A percentile compares a stretch with the other conserved stretches of the same genome.
These are phyloP conservation scores for Tympanoctomys barrerae DNA, from an alignment of 2,797 vertebrate species.

Conservation along the genomic window DNA sequence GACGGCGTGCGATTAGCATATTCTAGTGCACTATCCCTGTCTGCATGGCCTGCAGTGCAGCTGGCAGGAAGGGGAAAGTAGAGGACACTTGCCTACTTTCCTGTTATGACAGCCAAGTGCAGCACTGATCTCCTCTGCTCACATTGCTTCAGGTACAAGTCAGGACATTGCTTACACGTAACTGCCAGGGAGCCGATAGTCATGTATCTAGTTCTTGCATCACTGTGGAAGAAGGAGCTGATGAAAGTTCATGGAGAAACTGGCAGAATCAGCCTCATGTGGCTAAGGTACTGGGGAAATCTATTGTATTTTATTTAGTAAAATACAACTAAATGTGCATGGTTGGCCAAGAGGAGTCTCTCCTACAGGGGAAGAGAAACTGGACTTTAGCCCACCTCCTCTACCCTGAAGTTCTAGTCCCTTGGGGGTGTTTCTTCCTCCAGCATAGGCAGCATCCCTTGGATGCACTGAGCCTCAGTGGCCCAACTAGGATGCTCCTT, in stretches of 20 bases:
- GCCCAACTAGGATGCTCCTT: not conserved
- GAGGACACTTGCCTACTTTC: not conserved
- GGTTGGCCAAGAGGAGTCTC: not conserved
- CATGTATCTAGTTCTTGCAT: not conserved
- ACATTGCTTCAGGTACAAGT: not conserved
- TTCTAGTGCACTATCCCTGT: not conserved
- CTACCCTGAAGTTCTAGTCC: not conserved
- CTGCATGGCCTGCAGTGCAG: not conserved
- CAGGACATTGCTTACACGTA: not conserved
- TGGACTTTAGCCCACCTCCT: not conserved
- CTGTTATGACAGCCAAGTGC: rapidly evolving
- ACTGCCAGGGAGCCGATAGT: not conserved
- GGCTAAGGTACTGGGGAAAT: not conserved
- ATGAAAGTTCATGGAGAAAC: not conserved
- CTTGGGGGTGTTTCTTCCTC: not conserved
- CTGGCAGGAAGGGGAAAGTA: not conserved
- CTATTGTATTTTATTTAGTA: not conserved
- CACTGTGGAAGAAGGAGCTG: too few species aligned
- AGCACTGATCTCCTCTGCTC: not conserved
- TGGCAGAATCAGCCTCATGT: not conserved
- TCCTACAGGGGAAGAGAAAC: not conserved
- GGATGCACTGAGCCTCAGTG: not conserved
- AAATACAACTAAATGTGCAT: not conserved
- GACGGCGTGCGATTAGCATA: not conserved
- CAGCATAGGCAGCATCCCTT: not conserved